These are phyloP conservation scores for Melanostoma scalare DNA, from an alignment of 2,888 invertebrate species.

Conservation along the genomic window DNA sequence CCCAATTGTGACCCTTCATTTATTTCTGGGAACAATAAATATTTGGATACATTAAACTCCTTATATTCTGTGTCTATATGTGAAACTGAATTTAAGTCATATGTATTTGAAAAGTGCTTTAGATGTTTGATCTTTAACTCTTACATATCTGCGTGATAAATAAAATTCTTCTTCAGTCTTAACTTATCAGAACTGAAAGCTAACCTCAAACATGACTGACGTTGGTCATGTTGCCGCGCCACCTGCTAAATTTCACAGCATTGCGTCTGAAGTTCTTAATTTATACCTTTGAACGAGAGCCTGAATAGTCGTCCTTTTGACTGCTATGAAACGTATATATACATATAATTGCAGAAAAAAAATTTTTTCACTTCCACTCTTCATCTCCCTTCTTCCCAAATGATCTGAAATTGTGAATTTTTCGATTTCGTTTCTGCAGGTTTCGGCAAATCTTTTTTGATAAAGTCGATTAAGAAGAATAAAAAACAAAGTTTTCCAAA, in stretches of 20 bases:
- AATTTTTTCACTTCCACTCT: slow-evolving; percentile 11
- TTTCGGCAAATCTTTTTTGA: slow-evolving; percentile 66
- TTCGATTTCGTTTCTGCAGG: slow-evolving; percentile 51
- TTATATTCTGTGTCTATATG: too few relatives aligned
- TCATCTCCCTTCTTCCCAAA: slow-evolving; percentile 4
- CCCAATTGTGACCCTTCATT: too few relatives aligned
- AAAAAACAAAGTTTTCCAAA: slow-evolving; percentile 25
- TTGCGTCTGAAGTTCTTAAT: slow-evolving; percentile 63
- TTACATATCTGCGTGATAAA: slow-evolving; percentile 42
- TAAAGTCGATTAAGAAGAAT: slow-evolving; percentile 57
- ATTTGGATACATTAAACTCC: too few relatives aligned
- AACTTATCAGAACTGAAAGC: slow-evolving; percentile 27
- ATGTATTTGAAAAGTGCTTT: too few relatives aligned
- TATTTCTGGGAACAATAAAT: too few relatives aligned
- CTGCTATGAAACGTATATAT: neutral
- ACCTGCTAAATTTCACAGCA: slow-evolving; percentile 68
- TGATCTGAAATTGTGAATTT: slow-evolving; percentile 48
- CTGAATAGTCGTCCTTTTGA: neutral
- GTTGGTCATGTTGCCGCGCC: slow-evolving; percentile 55
- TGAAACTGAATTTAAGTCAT: too few relatives aligned
- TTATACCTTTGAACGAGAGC: slow-evolving; percentile 47
- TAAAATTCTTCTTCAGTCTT: slow-evolving; percentile 24
- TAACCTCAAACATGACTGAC: slow-evolving; percentile 66
- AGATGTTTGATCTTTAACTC: too few relatives aligned
- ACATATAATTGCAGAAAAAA: neutral